A percentile compares a stretch with the other conserved stretches of the same genome.
Evolutionary conservation across 2,113 vertebrate genomes (phyloP).

Genomic region (Oncorhynchus clarkii): DNA sequence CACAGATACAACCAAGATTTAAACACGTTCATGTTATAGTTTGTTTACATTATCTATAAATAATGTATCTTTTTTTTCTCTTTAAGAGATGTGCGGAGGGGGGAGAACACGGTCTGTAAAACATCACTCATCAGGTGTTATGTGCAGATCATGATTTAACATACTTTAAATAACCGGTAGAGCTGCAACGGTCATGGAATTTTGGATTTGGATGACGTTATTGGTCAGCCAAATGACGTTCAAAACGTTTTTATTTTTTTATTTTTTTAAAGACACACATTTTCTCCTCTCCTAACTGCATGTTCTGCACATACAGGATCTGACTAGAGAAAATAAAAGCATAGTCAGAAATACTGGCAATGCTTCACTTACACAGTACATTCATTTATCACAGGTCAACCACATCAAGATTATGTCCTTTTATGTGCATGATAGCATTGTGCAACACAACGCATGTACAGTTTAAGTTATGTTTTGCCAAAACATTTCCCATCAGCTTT

Average conservation of each 20-base stretch:
- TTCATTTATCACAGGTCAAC: no score
- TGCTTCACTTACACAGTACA: no score
- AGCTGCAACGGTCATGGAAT: not conserved
- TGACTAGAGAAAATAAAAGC: not conserved
- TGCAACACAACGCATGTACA: not conserved
- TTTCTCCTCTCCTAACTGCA: no score
- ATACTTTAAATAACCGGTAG: not conserved
- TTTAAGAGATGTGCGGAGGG: no score
- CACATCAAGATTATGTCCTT: no score
- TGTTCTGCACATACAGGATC: not conserved
- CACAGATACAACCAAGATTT: not conserved
- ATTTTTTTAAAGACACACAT: not conserved
- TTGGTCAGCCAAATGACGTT: no score
- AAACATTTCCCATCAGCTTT: constrained; percentile 1
- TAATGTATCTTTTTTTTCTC: not conserved
- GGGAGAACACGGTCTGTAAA: not conserved
- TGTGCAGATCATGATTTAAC: not conserved
- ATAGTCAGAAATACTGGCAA: not conserved
- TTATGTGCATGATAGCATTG: not conserved
- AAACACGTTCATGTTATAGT: not conserved
- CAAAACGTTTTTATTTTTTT: no score
- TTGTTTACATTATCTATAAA: not conserved
- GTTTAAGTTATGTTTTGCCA: not conserved
- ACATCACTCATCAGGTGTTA: not conserved
- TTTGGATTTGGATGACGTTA: no score